Conservation (phyloP, 2,113 vertebrate species). For the Pomatorhinus ruficollis region DNA sequence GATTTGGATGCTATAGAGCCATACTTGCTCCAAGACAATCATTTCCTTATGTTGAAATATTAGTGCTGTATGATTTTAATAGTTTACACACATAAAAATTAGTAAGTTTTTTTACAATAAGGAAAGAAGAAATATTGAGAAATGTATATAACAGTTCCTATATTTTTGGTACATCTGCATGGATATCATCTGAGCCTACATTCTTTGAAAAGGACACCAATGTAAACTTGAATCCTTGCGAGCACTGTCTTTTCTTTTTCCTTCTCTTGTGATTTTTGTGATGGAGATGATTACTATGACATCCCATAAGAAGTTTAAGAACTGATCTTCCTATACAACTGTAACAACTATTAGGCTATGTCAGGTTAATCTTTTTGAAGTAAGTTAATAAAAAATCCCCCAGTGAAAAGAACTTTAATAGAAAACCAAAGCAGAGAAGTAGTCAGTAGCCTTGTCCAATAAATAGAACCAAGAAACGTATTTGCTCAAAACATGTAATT, state of each 20-base stretch:
- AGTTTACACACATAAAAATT: background rate
- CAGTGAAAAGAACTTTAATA: background rate
- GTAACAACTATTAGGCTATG: background rate
- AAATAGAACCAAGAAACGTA: background rate
- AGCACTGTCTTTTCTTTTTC: background rate
- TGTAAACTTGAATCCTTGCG: background rate
- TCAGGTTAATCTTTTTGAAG: background rate
- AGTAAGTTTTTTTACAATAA: background rate
- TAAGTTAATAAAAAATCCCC: background rate
- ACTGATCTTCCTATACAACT: background rate
- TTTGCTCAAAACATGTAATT: background rate
- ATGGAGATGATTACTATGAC: background rate
- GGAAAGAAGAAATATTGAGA: background rate
- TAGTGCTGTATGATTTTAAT: background rate
- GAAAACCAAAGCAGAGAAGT: background rate
- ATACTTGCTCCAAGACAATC: background rate
- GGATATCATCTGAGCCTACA: background rate
- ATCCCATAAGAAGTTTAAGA: background rate
- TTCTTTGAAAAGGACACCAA: background rate
- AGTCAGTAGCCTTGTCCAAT: background rate
- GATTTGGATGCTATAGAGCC: background rate
- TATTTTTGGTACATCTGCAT: background rate
- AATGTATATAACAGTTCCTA: background rate
- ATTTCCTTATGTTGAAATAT: background rate
- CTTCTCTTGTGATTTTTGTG: background rate